Evolutionary conservation across 2,113 vertebrate species (phyloP).

Genomic region (Pedetes capensis): DNA sequence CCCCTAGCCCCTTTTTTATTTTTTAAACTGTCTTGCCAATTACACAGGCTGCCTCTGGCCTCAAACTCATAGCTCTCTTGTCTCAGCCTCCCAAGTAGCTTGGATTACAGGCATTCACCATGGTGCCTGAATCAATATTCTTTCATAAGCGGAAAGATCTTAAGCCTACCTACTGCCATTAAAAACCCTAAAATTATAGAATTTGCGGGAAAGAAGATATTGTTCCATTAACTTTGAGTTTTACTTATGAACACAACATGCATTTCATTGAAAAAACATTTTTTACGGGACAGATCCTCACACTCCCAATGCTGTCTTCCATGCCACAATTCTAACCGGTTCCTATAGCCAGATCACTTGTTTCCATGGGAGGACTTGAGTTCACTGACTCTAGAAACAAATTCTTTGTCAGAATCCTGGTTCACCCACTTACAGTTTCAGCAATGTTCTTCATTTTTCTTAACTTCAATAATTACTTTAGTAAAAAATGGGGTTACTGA

Average conservation of each 20-base stretch:
- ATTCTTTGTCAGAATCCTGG: not conserved
- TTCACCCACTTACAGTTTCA: not conserved
- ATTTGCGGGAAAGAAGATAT: not conserved
- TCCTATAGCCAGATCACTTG: not conserved
- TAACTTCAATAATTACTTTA: not conserved
- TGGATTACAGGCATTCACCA: no score
- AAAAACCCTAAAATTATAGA: not conserved
- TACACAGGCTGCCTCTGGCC: no score
- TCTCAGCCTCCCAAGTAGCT: no score
- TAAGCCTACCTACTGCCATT: not conserved
- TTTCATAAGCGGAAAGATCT: not conserved
- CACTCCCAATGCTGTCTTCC: not conserved
- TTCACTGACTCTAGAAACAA: not conserved
- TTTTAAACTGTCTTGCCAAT: no score
- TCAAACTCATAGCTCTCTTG: no score
- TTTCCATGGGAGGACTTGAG: not conserved
- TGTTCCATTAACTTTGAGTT: not conserved
- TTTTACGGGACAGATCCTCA: not conserved
- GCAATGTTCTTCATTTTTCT: not conserved
- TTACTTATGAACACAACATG: not conserved
- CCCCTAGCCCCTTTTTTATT: no score
- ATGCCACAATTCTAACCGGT: not conserved
- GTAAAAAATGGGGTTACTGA: not conserved
- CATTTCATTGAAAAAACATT: not conserved
- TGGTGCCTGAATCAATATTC: no score